Evolutionary conservation across 2,797 vertebrate genomes (phyloP).

Genomic region (Neosalanx taihuensis): DNA sequence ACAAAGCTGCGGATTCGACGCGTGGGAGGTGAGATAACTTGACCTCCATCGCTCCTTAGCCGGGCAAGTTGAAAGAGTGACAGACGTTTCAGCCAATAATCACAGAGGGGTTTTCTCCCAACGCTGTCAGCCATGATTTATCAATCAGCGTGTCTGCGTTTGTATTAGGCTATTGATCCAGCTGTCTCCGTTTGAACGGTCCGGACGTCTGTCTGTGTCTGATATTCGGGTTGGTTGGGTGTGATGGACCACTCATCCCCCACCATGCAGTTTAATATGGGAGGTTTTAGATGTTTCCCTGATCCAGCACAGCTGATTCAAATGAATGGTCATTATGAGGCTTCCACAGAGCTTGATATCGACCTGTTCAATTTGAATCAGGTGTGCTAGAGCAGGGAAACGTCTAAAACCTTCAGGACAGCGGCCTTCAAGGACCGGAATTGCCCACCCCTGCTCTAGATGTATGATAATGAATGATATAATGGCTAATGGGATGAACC

Average conservation of each 20-base stretch:
- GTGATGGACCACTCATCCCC: conserved; percentile 5
- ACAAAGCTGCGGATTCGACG: conserved; percentile 32
- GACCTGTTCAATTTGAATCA: too few species aligned
- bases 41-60: conserved; percentile 52
- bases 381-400: too few species aligned
- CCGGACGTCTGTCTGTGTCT: too few species aligned
- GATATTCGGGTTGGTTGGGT: too few species aligned
- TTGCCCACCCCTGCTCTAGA: too few species aligned
- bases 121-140: conserved; percentile 79
- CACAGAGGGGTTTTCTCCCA: conserved; percentile 72
- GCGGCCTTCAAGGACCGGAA: too few species aligned
- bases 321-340: too few species aligned
- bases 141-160: conserved; percentile 80
- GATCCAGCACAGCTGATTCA: too few species aligned
- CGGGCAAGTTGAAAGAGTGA: conserved; percentile 71
- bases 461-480: too few species aligned
- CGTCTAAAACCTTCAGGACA: too few species aligned
- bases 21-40: conserved; percentile 45
- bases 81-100: conserved; percentile 81
- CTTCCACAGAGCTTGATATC: too few species aligned
- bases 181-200: conserved; percentile 51
- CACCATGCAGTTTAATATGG: conserved; percentile 51
- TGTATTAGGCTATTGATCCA: conserved; percentile 78
- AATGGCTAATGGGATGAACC: too few species aligned
- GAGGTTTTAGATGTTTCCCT: conserved; percentile 55